These are phyloP conservation scores for Hassar affinis DNA, from an alignment of 2,113 vertebrate genomes.

Conservation along the genomic window DNA sequence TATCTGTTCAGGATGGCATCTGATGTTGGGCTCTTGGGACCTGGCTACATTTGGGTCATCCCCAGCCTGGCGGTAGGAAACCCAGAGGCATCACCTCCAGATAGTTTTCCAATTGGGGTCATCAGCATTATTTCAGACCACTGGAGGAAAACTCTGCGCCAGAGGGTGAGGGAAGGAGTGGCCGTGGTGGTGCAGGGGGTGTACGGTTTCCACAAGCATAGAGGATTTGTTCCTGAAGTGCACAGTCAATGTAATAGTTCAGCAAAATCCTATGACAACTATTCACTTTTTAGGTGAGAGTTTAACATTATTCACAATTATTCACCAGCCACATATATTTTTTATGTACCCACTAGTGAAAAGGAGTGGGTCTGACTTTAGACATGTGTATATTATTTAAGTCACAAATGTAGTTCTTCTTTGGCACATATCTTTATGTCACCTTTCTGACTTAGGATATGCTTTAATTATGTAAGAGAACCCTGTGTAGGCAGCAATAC, in stretches of 20 bases:
- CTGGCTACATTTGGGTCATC: slow-evolving; percentile 92
- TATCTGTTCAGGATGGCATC: slow-evolving; percentile 85
- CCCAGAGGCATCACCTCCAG: slow-evolving; percentile 80
- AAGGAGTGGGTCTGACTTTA: background rate
- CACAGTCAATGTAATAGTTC: slow-evolving; percentile 79
- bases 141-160: slow-evolving; percentile 90
- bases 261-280: slow-evolving; percentile 66
- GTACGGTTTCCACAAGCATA: slow-evolving; percentile 80
- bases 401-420: slow-evolving; percentile 27
- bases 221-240: slow-evolving; percentile 80
- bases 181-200: slow-evolving; percentile 90
- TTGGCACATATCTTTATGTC: slow-evolving; percentile 14
- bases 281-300: slow-evolving; percentile 88
- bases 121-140: slow-evolving; percentile 92
- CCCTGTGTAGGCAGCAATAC: background rate
- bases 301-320: background rate
- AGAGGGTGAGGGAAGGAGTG: slow-evolving; percentile 91
- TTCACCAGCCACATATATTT: background rate
- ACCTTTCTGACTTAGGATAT: slow-evolving; percentile 12
- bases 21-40: slow-evolving; percentile 86
- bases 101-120: slow-evolving; percentile 86
- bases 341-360: background rate
- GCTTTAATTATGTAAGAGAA: slow-evolving; percentile 2
- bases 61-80: slow-evolving; percentile 88
- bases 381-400: background rate